Evolutionary conservation across 2,888 invertebrate species (phyloP).

Genomic region (Orgyia antiqua): DNA sequence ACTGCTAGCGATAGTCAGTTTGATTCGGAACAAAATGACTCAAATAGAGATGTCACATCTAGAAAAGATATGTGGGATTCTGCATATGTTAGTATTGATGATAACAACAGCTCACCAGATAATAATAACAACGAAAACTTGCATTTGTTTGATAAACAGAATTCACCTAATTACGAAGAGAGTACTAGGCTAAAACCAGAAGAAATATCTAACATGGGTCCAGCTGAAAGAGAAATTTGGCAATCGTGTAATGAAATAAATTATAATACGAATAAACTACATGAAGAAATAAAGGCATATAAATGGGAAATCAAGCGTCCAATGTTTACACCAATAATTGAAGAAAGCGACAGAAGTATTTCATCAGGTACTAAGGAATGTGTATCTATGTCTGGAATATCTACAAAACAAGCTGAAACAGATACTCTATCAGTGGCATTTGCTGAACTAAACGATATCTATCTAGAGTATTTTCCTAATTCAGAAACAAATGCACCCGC

Average conservation of each 20-base stretch:
- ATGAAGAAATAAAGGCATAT: slow-evolving; percentile 39
- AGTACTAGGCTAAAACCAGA: slow-evolving; percentile 30
- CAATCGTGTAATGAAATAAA: slow-evolving; percentile 50
- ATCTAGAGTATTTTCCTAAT: slow-evolving; percentile 53
- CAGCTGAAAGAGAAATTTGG: slow-evolving; percentile 70
- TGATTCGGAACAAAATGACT: slow-evolving; percentile 30
- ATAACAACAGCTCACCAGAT: slow-evolving; percentile 63
- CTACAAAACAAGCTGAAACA: slow-evolving; percentile 35
- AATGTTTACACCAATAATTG: slow-evolving; percentile 62
- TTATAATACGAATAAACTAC: slow-evolving; percentile 25
- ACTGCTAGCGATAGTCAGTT: slow-evolving; percentile 32
- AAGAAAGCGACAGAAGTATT: slow-evolving; percentile 60
- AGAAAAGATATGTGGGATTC: slow-evolving; percentile 73
- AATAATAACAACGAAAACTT: slow-evolving; percentile 56
- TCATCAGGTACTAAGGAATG: slow-evolving; percentile 43
- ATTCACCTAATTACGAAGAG: slow-evolving; percentile 33
- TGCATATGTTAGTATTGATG: slow-evolving; percentile 75
- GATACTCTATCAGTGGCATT: slow-evolving; percentile 64
- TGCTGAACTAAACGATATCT: slow-evolving; percentile 65
- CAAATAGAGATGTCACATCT: slow-evolving; percentile 40
- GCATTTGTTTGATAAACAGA: slow-evolving; percentile 43
- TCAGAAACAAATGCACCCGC: slow-evolving; percentile 41
- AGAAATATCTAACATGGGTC: slow-evolving; percentile 58
- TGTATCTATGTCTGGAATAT: slow-evolving; percentile 23
- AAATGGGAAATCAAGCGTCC: slow-evolving; percentile 51